Evolutionary conservation across 2,797 vertebrate species (phyloP).

Genomic region (Takifugu ocellatus): DNA sequence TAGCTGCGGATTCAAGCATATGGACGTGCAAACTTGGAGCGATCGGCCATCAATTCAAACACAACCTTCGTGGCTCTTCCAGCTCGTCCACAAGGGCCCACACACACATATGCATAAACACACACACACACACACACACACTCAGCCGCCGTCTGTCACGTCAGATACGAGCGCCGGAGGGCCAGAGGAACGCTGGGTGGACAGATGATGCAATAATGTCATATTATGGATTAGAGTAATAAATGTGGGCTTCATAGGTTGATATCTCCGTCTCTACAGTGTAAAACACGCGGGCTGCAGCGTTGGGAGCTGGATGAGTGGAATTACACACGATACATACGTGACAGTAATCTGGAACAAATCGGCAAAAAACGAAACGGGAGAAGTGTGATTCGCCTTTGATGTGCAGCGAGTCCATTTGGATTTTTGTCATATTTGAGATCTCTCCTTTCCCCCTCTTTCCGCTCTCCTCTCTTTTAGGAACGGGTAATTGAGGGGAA

Average conservation of each 20-base stretch:
- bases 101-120: conserved; percentile 27
- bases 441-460: conserved; percentile 28
- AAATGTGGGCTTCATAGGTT: conserved; percentile 46
- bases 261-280: conserved; percentile 34
- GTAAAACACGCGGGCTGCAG: conserved; percentile 26
- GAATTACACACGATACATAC: conserved; percentile 32
- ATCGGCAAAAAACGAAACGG: conserved; percentile 34
- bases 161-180: conserved; percentile 57
- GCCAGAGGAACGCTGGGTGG: conserved; percentile 54
- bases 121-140: conserved; percentile 13
- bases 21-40: conserved; percentile 58
- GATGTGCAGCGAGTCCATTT: conserved; percentile 26
- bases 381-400: conserved; percentile 31
- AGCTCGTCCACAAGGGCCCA: conserved; percentile 37
- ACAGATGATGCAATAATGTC: conserved; percentile 71
- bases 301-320: conserved; percentile 23
- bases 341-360: conserved; percentile 39
- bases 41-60: conserved; percentile 67
- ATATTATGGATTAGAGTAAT: conserved; percentile 61
- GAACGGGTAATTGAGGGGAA: conserved; percentile 66
- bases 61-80: conserved; percentile 50
- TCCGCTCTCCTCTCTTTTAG: conserved; percentile 34
- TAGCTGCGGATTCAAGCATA: conserved; percentile 71
- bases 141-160: conserved; percentile 54
- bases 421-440: conserved; percentile 40